A percentile compares a stretch with the other conserved stretches of the same genome.
These are phyloP conservation scores for Clusia tigrina DNA, from an alignment of 2,888 invertebrate species.

Conservation along the genomic window DNA sequence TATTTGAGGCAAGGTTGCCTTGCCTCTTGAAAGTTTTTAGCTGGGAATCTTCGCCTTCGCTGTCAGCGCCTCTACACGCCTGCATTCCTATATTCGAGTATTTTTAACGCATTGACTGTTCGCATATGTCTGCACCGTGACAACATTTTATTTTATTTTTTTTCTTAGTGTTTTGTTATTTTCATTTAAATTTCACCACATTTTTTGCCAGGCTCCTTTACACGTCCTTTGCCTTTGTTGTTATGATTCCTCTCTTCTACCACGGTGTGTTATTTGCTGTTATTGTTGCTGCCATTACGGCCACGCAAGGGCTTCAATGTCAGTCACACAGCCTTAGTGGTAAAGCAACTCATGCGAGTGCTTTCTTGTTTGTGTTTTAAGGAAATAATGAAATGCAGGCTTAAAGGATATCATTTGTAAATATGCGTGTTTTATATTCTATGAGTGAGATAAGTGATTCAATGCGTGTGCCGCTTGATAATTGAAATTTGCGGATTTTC, in stretches of 20 bases:
- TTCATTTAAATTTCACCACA: too few species aligned
- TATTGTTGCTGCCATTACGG: background rate
- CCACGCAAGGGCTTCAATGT: background rate
- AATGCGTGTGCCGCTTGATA: background rate
- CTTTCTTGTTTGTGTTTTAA: slow-evolving; percentile 1
- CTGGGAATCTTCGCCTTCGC: too few species aligned
- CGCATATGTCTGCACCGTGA: background rate
- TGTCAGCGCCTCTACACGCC: too few species aligned
- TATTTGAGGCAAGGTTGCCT: too few species aligned
- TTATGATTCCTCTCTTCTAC: too few species aligned
- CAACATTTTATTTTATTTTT: too few species aligned
- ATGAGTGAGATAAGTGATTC: background rate
- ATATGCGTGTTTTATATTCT: background rate
- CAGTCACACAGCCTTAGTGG: background rate
- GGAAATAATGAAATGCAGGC: slow-evolving; percentile 5
- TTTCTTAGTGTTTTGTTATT: background rate
- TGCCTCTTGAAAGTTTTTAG: too few species aligned
- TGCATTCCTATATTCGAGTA: too few species aligned
- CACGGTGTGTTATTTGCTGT: background rate
- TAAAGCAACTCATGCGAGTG: background rate
- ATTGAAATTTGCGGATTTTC: background rate
- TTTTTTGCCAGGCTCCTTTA: too few species aligned
- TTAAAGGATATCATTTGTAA: background rate
- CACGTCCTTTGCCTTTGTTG: too few species aligned
- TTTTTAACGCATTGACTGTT: background rate